A percentile compares a stretch with the other conserved stretches of the same genome.
Conservation (phyloP, 2,797 vertebrate species). For the Trichosurus vulpecula region DNA sequence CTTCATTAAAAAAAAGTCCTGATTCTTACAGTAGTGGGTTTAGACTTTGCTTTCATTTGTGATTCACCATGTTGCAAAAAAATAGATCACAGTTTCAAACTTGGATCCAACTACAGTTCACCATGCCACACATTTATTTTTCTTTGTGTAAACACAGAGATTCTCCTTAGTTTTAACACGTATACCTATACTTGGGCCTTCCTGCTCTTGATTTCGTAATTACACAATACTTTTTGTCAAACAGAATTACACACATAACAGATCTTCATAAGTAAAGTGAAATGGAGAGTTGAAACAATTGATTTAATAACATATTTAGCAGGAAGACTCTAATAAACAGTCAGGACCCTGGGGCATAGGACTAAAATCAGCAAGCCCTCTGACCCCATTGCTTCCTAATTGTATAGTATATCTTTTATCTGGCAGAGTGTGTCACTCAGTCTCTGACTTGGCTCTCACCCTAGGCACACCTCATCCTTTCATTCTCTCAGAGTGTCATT, state of each 20-base stretch:
- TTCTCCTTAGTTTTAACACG: slow-evolving; percentile 26
- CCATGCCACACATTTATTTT: slow-evolving; percentile 39
- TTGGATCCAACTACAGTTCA: slow-evolving; percentile 15
- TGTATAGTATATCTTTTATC: background rate
- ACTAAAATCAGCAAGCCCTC: background rate
- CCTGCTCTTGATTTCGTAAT: slow-evolving; percentile 1
- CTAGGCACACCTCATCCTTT: background rate
- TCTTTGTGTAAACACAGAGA: slow-evolving; percentile 43
- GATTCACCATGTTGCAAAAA: background rate
- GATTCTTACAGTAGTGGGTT: background rate
- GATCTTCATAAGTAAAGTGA: slow-evolving; percentile 17
- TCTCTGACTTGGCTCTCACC: background rate
- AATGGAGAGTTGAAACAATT: background rate
- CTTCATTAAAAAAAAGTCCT: background rate
- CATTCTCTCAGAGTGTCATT: background rate
- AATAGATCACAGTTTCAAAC: background rate
- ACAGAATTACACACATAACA: background rate
- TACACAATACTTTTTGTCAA: slow-evolving; percentile 25
- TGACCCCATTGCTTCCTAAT: background rate
- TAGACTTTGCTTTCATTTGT: background rate
- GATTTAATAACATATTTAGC: background rate
- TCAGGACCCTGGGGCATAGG: background rate
- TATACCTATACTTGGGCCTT: slow-evolving; percentile 35
- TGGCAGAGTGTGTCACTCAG: background rate
- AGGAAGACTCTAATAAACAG: background rate